phyloP scores from a whole-genome alignment of 2,797 vertebrate species.

The Brotula barbata region DNA sequence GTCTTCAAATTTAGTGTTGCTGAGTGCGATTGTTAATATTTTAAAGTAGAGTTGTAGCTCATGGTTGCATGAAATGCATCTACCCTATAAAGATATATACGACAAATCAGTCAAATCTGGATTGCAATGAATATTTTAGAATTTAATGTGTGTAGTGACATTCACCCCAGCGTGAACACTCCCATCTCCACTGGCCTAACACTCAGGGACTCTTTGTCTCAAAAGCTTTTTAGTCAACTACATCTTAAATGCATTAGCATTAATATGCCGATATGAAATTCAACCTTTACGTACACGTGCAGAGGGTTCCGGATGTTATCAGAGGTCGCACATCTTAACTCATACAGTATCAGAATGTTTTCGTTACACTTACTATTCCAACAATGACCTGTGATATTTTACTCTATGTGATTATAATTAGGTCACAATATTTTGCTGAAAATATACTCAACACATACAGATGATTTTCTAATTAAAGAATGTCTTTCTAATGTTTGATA shows the following conservation, averaged over 20 bases:
- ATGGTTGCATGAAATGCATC: not conserved
- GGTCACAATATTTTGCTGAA: slow-evolving; percentile 21
- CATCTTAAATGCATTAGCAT: slow-evolving; percentile 77
- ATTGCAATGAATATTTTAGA: slow-evolving; percentile 66
- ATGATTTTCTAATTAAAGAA: slow-evolving; percentile 47
- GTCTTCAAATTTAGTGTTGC: not conserved
- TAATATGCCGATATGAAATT: slow-evolving; percentile 55
- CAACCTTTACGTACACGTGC: slow-evolving; percentile 51
- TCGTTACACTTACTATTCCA: slow-evolving; percentile 6
- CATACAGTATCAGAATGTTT: slow-evolving; percentile 28
- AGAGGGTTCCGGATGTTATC: slow-evolving; percentile 26
- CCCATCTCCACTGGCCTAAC: slow-evolving; percentile 67
- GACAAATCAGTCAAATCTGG: slow-evolving; percentile 29
- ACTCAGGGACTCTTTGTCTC: slow-evolving; percentile 58
- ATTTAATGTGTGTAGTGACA: slow-evolving; percentile 57
- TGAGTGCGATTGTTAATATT: not conserved
- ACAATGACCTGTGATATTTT: not conserved
- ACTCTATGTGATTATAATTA: slow-evolving; percentile 7
- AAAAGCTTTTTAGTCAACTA: slow-evolving; percentile 65
- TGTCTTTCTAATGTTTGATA: slow-evolving; percentile 53
- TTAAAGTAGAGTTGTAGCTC: too few relatives aligned
- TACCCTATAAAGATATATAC: not conserved
- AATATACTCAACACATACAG: slow-evolving; percentile 50
- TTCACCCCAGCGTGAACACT: slow-evolving; percentile 65
- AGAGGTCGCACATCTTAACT: slow-evolving; percentile 47